Base-by-base conservation (phyloP, 2,888 invertebrate genomes). In the Adelognathus sp. region DNA sequence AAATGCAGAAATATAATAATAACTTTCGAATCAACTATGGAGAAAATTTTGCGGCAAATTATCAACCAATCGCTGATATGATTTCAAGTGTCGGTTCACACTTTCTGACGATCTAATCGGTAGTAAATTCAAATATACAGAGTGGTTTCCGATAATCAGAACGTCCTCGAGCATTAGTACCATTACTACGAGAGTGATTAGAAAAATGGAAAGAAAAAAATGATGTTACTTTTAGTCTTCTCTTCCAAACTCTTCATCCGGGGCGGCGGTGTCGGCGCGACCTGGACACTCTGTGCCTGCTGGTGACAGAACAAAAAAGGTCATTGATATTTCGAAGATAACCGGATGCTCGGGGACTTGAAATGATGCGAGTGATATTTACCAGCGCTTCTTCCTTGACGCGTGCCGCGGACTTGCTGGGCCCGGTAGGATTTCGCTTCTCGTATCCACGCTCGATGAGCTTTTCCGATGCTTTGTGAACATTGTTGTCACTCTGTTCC, bases 401-500 rank as follows among this genome's bases (percentile, higher is more conserved):
- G 16, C 93, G 92, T 79, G 92, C 91, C 33, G 92, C 92, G 11
- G 92, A 89, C 89, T 93, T 94, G 39, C 93, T 92, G 73, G 93
- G 92, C 29, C 93, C 92, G 21, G 94, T 94, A 24, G 89, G 90
- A 82, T 96, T 97, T 79, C 95, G 95, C 88, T 96, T 96, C n/a
- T 93, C 93, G 89, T 96, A 97, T 0, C 98, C 98, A 94, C 97
- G 94, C 6, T 94, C 93, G 39, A 95, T 93, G 9, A 98, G 93
- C 82, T 95, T 95, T 85, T 97, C 97, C 7, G 97, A 96, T 0
- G 97, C 96, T 85, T 95, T 96, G 90, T 97, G 97, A 5, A 98
- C 97, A 91, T 97, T 98, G 90, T 97, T 97, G 86, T 98, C 98
- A 85, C 96, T 95, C 90, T 95, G 96, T 60, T 96, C 95, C 63